phyloP scores from a whole-genome alignment of 2,888 invertebrate species.

The Dimorphilus gyrociliatus region DNA sequence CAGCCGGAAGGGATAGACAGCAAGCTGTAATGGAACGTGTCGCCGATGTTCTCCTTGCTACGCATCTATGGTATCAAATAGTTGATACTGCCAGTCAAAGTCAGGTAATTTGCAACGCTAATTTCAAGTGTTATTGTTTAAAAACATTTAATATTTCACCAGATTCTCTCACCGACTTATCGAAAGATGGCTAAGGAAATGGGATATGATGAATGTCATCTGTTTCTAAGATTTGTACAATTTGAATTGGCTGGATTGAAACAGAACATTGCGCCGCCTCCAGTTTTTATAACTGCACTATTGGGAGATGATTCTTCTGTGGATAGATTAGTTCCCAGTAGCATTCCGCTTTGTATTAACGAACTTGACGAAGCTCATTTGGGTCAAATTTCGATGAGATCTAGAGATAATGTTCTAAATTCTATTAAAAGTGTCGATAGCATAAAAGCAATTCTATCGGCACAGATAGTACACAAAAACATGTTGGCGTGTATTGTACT shows the following conservation, averaged over 20 bases:
- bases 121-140: conserved; percentile 1
- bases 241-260: conserved; percentile 35
- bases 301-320: conserved; percentile 30
- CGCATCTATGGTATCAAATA: not conserved
- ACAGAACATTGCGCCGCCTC: conserved; percentile 28
- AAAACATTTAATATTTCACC: not conserved
- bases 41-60: not conserved
- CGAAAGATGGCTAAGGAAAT: conserved; percentile 24
- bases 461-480: conserved; percentile 35
- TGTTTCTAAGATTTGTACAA: conserved; percentile 32
- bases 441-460: conserved; percentile 25
- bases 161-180: conserved; percentile 20
- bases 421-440: not conserved
- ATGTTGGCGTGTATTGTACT: conserved; percentile 27
- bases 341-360: conserved; percentile 27
- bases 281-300: conserved; percentile 28
- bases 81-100: not conserved
- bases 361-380: conserved; percentile 35
- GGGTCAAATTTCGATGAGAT: conserved; percentile 28
- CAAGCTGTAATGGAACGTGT: not conserved
- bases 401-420: conserved; percentile 24
- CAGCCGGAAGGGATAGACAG: conserved; percentile 1
- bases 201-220: conserved; percentile 33
- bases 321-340: conserved; percentile 28
- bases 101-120: too few species aligned